Base-by-base conservation (phyloP, 2,888 invertebrate genomes). In the Megamerina dolium region DNA sequence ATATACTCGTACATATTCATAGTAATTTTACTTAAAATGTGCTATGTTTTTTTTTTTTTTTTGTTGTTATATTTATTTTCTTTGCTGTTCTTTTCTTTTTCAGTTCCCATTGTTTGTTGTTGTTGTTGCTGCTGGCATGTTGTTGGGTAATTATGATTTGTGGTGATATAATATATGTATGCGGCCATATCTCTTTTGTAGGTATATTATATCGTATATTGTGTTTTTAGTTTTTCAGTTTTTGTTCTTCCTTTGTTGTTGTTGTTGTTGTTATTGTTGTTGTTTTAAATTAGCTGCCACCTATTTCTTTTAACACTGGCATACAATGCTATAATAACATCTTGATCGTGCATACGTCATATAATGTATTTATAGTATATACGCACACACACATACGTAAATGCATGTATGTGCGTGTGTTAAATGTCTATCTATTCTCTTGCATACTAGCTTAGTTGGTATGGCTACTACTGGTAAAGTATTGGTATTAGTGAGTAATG, bases 81-180 rank as follows among this genome's bases (percentile, higher is more conserved):
- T n/a, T n/a, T n/a, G n/a, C n/a, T n/a, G n/a, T n/a, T n/a, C n/a
- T n/a, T n/a, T n/a, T n/a, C n/a, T n/a, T n/a, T n/a, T n/a, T n/a
- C n/a, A n/a, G n/a, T n/a, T n/a, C n/a, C n/a, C n/a, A n/a, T n/a
- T n/a, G n/a, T 14, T 23, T 18, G 39, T 36, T 40, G 36, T 39
- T 45, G 36, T 38, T 36, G 35, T 41, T 42, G 39, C 36, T 43
- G 49, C 37, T 52, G 46, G 50, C 52, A 50, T 50, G 50, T 52
- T 43, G 41, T 37, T 51, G 45, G 50, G 53, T 56, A 57, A 57
- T 57, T 56, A 56, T 54, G 52, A 56, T 52, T 53, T 53, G 56
- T 53, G 51, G 53, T 52, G 50, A 52, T 51, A 53, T 54, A 56
- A 56, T 54, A 43, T 41, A 45, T n/a, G n/a, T 38, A 47, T 41